These are phyloP conservation scores for Xerus rutilus DNA, from an alignment of 2,797 vertebrate species.

Conservation along the genomic window DNA sequence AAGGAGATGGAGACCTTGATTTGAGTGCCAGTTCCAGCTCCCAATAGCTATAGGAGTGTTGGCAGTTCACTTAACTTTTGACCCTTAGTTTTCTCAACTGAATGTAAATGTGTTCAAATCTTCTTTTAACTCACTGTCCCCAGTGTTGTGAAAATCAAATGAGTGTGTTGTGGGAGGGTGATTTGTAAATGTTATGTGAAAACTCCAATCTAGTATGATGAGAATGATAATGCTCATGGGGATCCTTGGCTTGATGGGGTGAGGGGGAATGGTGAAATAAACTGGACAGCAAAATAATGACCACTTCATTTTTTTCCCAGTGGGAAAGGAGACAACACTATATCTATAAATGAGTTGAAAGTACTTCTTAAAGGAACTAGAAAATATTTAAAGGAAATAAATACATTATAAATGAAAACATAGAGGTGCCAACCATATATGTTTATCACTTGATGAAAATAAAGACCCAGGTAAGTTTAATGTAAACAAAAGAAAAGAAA, in stretches of 20 bases:
- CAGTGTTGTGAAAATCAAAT: neutral
- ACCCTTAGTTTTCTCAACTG: constrained; percentile 6
- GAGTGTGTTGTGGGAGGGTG: neutral
- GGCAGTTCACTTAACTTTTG: constrained; percentile 38
- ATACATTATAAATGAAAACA: constrained; percentile 25
- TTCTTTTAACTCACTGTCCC: neutral
- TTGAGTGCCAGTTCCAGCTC: constrained; percentile 1
- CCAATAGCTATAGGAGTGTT: neutral
- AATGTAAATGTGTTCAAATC: neutral
- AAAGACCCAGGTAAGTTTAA: neutral
- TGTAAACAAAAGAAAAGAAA: neutral
- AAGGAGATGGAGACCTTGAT: constrained; percentile 47
- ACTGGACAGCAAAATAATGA: neutral
- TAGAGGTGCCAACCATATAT: neutral
- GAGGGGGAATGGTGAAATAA: neutral
- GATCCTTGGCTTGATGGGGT: neutral
- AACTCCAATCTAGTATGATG: neutral
- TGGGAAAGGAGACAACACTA: neutral
- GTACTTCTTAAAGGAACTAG: neutral
- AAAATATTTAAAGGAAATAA: neutral
- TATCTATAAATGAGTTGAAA: neutral
- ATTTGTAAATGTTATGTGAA: neutral
- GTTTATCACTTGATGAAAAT: neutral
- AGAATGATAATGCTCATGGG: neutral
- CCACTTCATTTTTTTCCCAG: neutral